phyloP scores from a whole-genome alignment of 2,113 vertebrate genomes.

The Philantomba maxwellii region DNA sequence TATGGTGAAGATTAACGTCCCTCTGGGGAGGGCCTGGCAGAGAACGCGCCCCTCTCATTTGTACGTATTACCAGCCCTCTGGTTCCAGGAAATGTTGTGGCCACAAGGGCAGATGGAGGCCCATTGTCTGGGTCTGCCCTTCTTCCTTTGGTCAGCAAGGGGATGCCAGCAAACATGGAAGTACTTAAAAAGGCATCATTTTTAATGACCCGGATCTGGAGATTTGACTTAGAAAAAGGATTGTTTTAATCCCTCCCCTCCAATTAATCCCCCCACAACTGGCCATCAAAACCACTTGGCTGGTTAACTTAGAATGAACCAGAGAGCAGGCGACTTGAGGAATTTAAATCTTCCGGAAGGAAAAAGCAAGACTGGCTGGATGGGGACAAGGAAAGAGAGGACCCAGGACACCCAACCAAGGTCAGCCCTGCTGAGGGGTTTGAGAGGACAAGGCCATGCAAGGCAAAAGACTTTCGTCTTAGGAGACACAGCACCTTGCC shows the following conservation, averaged over 20 bases:
- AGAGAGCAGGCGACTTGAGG: neutral
- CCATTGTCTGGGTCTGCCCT: neutral
- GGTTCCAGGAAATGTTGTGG: slow-evolving; percentile 54
- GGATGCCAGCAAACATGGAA: slow-evolving; percentile 26
- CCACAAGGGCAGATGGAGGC: neutral
- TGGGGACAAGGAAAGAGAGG: neutral
- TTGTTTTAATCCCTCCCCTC: neutral
- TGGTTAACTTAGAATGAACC: neutral
- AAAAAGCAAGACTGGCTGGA: neutral
- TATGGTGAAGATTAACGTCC: slow-evolving; percentile 17
- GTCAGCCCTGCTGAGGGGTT: neutral
- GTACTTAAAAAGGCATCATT: slow-evolving; percentile 30
- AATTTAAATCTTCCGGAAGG: neutral
- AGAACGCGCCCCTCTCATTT: slow-evolving; percentile 4
- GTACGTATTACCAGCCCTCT: neutral
- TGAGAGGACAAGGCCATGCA: neutral
- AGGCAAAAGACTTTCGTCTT: neutral
- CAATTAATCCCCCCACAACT: neutral
- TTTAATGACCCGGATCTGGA: slow-evolving; percentile 14
- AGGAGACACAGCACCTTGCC: neutral
- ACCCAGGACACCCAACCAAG: neutral
- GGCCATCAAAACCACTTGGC: neutral
- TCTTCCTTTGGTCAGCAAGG: slow-evolving; percentile 17
- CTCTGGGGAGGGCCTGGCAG: neutral
- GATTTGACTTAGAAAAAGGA: neutral